Base-by-base conservation (phyloP, 2,888 invertebrate genomes). In the Smittia sp. region DNA sequence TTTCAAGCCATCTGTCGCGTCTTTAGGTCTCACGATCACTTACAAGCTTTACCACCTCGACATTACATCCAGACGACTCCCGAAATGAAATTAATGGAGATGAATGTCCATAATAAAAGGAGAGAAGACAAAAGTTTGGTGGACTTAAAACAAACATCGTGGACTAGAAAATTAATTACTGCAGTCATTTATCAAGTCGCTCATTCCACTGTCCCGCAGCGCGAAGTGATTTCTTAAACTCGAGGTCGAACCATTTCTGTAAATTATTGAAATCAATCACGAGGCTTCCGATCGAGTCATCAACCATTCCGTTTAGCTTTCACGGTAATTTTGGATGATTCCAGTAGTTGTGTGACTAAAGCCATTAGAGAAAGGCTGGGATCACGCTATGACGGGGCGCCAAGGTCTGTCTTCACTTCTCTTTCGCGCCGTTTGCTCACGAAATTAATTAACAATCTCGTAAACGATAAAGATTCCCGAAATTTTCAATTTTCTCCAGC, bases 131-230 rank as follows among this genome's bases (percentile, higher is more conserved):
- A 58, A 22, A 13, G 18, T 4, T 58, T 22, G 13, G 22, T 2
- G 4, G 7, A 2, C 18, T 58, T 18, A 66, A 66, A 68, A 68
- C 68, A 68, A 68, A 68, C 25, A 68, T 38, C 38, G 38, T 20
- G 18, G 66, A 66, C 32, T 32, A 4, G 18, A 38, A 38, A 41
- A 67, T 41, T 68, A 68, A 68, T 68, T 68, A 24, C 25, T 22
- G 22, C 15, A 68, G 11, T 46, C 46, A 68, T 68, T 68, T 68
- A 68, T 68, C 68, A 68, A 41, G 24, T 4, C 18, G 2, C 18
- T 11, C 46, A 46, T 46, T 46, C 46, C n/a, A 13, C 4, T 2
- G n/a, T 46, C 46, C 11, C 15, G 46, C n/a, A 46, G 46, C 46
- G 46, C 6, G 11, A 15, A 46, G 11, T 3, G 46, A 32, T 32